Evolutionary conservation across 1,140 invertebrate species (phyloP).

Genomic region (Lepidurus apus): DNA sequence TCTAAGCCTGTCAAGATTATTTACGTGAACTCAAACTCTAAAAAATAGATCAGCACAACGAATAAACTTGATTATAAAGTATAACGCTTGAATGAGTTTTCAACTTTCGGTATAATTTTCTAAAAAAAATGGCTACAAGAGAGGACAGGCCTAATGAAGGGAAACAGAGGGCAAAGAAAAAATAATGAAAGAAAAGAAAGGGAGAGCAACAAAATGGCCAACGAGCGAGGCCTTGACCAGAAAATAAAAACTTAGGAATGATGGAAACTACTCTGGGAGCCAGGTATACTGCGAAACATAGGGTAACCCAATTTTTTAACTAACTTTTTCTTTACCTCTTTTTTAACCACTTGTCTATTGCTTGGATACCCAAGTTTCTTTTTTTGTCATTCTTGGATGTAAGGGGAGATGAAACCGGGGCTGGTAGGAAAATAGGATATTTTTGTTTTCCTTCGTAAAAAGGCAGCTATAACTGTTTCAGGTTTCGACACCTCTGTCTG

Average conservation of each 20-base stretch:
- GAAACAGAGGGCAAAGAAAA: neutral
- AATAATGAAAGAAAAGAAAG: neutral
- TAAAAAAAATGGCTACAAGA: conserved; percentile 18
- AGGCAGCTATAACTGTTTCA: conserved; percentile 9
- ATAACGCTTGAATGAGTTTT: neutral
- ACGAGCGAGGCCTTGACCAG: conserved; percentile 13
- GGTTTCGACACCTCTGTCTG: neutral
- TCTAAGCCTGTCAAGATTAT: no score
- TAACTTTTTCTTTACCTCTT: neutral
- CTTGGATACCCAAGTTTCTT: conserved; percentile 4
- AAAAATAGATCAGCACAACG: neutral
- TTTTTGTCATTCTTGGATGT: conserved; percentile 8
- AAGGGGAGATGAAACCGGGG: conserved; percentile 4
- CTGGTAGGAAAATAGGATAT: conserved; percentile 11
- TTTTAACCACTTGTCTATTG: conserved; percentile 6
- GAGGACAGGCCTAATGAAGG: neutral
- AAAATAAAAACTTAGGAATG: conserved; percentile 2
- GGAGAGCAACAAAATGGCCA: conserved; percentile 13
- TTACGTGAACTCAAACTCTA: no score
- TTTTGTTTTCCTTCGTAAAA: conserved; percentile 2
- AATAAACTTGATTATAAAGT: neutral
- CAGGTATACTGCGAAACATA: neutral
- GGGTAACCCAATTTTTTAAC: neutral
- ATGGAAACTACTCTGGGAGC: conserved; percentile 21
- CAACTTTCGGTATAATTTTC: conserved; percentile 16